Evolutionary conservation across 2,797 vertebrate genomes (phyloP), one percentile per base, ranked within the genome.

Genomic region (Hybognathus amarus): DNA sequence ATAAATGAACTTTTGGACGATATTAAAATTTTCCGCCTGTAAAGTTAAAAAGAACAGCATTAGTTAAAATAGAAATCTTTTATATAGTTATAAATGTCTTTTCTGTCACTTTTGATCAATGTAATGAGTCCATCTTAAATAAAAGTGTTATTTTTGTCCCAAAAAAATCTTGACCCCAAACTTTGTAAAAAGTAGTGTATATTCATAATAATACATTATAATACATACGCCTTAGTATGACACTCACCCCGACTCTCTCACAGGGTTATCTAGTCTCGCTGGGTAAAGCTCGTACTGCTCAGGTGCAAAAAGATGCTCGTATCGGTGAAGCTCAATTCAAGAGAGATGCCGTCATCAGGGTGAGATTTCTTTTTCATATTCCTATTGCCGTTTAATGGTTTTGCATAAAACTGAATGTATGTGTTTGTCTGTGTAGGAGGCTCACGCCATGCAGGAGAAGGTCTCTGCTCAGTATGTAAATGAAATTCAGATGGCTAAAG

Each of bases 401-500:
- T n/a, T 8, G 12, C 6, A 40, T 30, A 30, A 27, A n/a, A 47
- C 56, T 61, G 24, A 73, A 20, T 77, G 27, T 68, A 20, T 40
- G 12, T 83, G 24, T 67, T 27, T 71, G 66, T 67, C 27, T 69
- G 17, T 67, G 36, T 87, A 98, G 97, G 97, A 98, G 87, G 97
- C 97, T 42, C 94, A 95, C 15, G 97, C 97, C 18, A 96, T 95
- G 93, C 97, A 98, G 87, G 95, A 96, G 90, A 97, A 98, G 86
- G 93, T 97, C 30, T 98, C 97, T 0, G 96, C 97, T 73, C 97
- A 98, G 89, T 98, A 97, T 81, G 90, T 94, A 90, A 98, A 96
- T n/a, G 97, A 98, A 91, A 97, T 97, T 0, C 96, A 98, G 90
- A 97, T 98, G 96, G 97, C 97, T 4, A 97, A 97, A 90, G 92